Percentiles rank a stretch among this genome's conserved stretches.
Conservation (phyloP, 2,113 vertebrate species). For the Micronisus gabar region DNA sequence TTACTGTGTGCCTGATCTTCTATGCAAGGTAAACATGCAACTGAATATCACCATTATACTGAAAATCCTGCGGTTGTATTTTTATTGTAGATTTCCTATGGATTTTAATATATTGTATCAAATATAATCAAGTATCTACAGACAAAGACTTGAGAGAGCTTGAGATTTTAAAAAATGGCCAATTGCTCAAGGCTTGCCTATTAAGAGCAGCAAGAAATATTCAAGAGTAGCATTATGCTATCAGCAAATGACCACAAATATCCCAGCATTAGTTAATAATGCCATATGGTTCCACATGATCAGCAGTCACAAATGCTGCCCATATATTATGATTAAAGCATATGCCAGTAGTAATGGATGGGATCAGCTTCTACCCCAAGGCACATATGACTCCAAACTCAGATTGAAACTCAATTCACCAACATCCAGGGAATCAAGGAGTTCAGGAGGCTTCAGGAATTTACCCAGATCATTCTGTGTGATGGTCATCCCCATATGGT, state of each 20-base stretch:
- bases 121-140: background rate
- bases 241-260: background rate
- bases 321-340: background rate
- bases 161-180: background rate
- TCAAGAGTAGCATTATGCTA: background rate
- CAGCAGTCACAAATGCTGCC: background rate
- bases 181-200: background rate
- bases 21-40: background rate
- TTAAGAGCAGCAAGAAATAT: background rate
- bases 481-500: background rate
- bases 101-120: background rate
- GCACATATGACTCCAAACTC: background rate
- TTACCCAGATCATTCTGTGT: background rate
- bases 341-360: accelerated
- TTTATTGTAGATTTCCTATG: background rate
- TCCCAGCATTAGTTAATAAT: background rate
- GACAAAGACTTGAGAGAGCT: background rate
- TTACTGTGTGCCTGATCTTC: background rate
- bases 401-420: background rate
- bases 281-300: background rate
- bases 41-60: background rate
- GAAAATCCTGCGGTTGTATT: background rate
- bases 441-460: background rate
- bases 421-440: background rate
- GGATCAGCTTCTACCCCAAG: background rate